Evolutionary conservation across 2,888 invertebrate genomes (phyloP).

Genomic region (Dynastes tityus): DNA sequence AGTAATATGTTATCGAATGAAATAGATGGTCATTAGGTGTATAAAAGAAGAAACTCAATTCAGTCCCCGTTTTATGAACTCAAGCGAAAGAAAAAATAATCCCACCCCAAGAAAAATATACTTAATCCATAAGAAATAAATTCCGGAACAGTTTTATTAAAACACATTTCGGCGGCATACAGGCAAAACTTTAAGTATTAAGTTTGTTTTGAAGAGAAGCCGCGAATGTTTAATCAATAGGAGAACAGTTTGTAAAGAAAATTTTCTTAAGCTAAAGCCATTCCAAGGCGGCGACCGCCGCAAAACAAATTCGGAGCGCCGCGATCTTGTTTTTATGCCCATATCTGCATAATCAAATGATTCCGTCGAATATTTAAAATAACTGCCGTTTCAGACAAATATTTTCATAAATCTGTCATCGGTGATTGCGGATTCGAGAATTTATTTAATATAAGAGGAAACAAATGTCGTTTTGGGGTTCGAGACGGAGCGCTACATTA

Average conservation of each 20-base stretch:
- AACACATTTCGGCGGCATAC: conserved; percentile 44
- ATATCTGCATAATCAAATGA: conserved; percentile 71
- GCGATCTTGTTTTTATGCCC: conserved; percentile 64
- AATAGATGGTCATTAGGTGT: too few species aligned
- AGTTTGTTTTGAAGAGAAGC: conserved; percentile 44
- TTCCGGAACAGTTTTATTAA: conserved; percentile 29
- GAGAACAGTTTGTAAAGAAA: conserved; percentile 50
- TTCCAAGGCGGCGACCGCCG: conserved; percentile 46
- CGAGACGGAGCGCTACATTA: conserved; percentile 20
- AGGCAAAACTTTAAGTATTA: conserved; percentile 42
- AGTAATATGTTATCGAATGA: too few species aligned
- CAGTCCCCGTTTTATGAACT: not conserved
- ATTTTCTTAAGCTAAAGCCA: conserved; percentile 51
- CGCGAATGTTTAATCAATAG: conserved; percentile 48
- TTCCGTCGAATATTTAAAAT: conserved; percentile 71
- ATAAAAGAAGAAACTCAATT: too few species aligned
- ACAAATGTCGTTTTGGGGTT: conserved; percentile 51
- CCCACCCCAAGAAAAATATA: conserved; percentile 3
- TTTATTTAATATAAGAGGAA: conserved; percentile 58
- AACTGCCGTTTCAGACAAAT: conserved; percentile 71
- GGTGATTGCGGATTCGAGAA: conserved; percentile 66
- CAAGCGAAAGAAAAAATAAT: conserved; percentile 21
- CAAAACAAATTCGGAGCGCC: conserved; percentile 59
- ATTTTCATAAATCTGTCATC: conserved; percentile 72
- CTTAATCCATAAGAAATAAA: conserved; percentile 21